A percentile compares a stretch with the other conserved stretches of the same genome.
Evolutionary conservation across 2,888 invertebrate species (phyloP).

Genomic region (Rapana venosa): DNA sequence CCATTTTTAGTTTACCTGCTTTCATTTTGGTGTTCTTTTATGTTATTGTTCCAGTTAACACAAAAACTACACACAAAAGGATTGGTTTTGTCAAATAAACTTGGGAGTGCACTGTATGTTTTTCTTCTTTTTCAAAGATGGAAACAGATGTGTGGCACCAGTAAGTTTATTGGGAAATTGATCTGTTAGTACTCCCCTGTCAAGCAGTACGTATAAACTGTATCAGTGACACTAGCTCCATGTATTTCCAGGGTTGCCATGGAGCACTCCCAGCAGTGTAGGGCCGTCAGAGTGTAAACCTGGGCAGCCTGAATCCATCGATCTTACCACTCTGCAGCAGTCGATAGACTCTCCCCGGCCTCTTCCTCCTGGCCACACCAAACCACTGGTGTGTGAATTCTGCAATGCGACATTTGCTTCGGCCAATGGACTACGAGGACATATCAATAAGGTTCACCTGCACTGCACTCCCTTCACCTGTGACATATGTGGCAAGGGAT

Average conservation of each 20-base stretch:
- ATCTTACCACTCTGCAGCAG: constrained; percentile 6
- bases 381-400: constrained; percentile 16
- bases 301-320: neutral
- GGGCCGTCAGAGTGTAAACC: neutral
- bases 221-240: constrained; percentile 19
- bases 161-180: neutral
- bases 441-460: constrained; percentile 45
- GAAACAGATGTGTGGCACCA: neutral
- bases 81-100: too few relatives aligned
- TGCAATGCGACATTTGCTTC: constrained; percentile 24
- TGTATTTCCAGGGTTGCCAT: constrained; percentile 25
- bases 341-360: neutral
- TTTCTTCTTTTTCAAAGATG: neutral
- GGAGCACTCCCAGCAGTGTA: constrained; percentile 9
- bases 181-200: too few relatives aligned
- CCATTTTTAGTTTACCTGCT: too few relatives aligned
- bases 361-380: neutral
- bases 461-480: constrained; percentile 41
- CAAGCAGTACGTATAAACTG: neutral
- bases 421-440: constrained; percentile 37
- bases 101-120: neutral
- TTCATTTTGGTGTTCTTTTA: too few relatives aligned
- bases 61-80: too few relatives aligned
- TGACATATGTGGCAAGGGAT: constrained; percentile 46
- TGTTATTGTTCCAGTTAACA: too few relatives aligned